These are phyloP conservation scores for Halesus radiatus DNA, from an alignment of 1,140 invertebrate species.

Conservation along the genomic window DNA sequence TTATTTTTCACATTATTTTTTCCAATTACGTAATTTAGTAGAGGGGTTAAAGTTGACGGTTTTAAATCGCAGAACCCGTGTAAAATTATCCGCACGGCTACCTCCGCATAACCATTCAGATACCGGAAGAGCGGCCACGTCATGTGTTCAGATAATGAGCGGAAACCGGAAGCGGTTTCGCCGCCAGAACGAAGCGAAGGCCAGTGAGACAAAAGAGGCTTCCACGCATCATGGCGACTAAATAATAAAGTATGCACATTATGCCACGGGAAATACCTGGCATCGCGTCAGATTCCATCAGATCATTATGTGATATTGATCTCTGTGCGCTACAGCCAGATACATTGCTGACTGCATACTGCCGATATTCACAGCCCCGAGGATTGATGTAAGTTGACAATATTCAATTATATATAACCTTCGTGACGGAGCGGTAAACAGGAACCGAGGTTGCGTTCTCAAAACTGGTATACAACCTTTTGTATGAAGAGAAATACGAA, in stretches of 20 bases:
- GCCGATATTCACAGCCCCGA: no score
- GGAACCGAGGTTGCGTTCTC: no score
- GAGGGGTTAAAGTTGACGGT: neutral
- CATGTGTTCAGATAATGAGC: conserved; percentile 28
- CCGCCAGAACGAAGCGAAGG: conserved; percentile 30
- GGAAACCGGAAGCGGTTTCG: conserved; percentile 38
- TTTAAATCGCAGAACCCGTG: neutral
- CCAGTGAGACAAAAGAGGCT: conserved; percentile 29
- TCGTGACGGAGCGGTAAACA: no score
- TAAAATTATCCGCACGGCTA: neutral
- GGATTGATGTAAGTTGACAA: no score
- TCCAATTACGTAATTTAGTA: no score
- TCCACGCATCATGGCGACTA: conserved; percentile 7
- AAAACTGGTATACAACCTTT: no score
- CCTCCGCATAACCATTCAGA: no score
- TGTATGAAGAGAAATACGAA: no score
- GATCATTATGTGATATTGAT: conserved; percentile 5
- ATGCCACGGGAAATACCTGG: neutral
- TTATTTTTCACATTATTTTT: no score
- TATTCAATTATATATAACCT: no score
- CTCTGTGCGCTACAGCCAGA: no score
- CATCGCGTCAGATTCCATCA: neutral
- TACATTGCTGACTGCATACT: no score
- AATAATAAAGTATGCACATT: neutral
- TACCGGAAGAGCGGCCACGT: conserved; percentile 17